Evolutionary conservation across 1,140 invertebrate genomes (phyloP).

Genomic region (Cataglyphis hispanica): DNA sequence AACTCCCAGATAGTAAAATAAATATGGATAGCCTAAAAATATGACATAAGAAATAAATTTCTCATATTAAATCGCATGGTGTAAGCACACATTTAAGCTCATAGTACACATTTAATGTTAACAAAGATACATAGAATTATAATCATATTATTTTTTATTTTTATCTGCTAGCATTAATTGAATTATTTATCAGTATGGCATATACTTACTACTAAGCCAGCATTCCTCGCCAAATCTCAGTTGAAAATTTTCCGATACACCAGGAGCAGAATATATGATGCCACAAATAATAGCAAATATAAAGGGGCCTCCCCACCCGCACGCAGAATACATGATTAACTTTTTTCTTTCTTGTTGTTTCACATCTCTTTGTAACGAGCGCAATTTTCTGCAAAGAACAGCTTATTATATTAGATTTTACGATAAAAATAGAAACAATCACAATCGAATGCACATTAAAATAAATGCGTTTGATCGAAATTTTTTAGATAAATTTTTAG

Average conservation of each 20-base stretch:
- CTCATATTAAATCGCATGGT: no score
- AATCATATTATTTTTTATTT: not conserved
- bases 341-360: conserved; percentile 86
- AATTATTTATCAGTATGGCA: not conserved
- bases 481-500: no score
- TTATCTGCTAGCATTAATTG: not conserved
- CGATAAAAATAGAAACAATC: conserved; percentile 6
- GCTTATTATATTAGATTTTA: not conserved
- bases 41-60: no score
- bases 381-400: conserved; percentile 82
- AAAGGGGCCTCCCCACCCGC: conserved; percentile 90
- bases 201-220: conserved; percentile 88
- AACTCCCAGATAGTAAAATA: no score
- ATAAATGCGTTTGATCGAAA: no score
- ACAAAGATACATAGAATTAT: not conserved
- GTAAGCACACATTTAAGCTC: no score
- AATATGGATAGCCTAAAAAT: no score
- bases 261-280: conserved; percentile 87
- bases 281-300: conserved; percentile 87
- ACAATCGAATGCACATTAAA: not conserved
- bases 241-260: conserved; percentile 85
- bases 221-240: conserved; percentile 88
- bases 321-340: conserved; percentile 90
- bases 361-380: conserved; percentile 82
- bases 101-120: not conserved